Base-by-base conservation (phyloP, 2,797 vertebrate genomes). In the Gallinago stenura region DNA sequence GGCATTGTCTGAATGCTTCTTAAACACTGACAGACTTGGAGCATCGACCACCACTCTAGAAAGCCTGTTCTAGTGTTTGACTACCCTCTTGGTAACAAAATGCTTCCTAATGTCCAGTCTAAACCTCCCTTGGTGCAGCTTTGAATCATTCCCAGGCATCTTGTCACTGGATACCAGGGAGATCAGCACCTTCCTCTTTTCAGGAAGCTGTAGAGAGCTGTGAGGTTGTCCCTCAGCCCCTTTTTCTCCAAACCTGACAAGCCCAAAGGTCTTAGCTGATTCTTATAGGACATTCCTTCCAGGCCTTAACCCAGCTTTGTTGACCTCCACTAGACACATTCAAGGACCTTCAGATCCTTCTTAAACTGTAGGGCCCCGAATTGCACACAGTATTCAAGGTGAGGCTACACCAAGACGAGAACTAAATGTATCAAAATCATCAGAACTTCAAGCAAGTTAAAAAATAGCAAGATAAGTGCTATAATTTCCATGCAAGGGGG, bases 81-180 rank as follows among this genome's bases (percentile, higher is more conserved):
- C 8, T 31, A 51, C 6, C 2, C 53, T 66, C 31, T 28, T 4
- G 0, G 35, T n/a, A 39, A 60, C 50, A 4, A 60, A 66, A 60
- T 45, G 24, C 19, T 66, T 50, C 22, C 28, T 45, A 37, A 33
- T 7, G 3, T 37, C 30, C 1, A 41, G 21, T 13, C 30, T 62
- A 5, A 89, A 51, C 19, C 15, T 66, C 25, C 25, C 6, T 28
- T 14, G n/a, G 11, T 0, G 1, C 22, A 43, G 31, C 25, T 61
- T 48, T 76, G 56, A 62, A 43, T 8, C 8, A 9, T 48, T 87
- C 17, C 35, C 28, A 37, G 0, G 1, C 0, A 2, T 45, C 10
- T 7, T 51, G 3, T 10, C 19, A 20, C 37, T 43, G 31, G 4
- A 5, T 45, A 22, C 6, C 30, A 56, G 14, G 70, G 14, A 69